Evolutionary conservation across 2,797 vertebrate species (phyloP).

Genomic region (Semaprochilodus insignis): DNA sequence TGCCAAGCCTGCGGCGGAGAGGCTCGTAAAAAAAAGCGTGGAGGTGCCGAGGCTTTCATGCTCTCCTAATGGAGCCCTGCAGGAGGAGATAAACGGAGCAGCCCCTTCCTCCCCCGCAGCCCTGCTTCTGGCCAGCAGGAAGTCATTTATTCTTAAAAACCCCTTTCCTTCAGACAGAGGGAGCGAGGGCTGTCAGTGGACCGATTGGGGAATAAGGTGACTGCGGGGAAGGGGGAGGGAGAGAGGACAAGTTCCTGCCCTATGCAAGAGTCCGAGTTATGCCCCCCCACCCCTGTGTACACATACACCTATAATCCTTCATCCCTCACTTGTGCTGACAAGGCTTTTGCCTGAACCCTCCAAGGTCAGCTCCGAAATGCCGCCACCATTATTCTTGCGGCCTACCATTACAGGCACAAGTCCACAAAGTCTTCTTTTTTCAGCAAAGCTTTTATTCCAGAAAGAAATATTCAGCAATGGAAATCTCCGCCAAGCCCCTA

Average conservation of each 20-base stretch:
- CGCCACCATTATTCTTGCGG: conserved; percentile 25
- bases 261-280: not conserved
- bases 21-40: conserved; percentile 51
- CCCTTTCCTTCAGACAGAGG: conserved; percentile 33
- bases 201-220: conserved; percentile 34
- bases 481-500: not conserved
- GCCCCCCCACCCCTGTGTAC: conserved; percentile 1
- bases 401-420: conserved; percentile 8
- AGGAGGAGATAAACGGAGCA: conserved; percentile 47
- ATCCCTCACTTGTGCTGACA: conserved; percentile 25
- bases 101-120: conserved; percentile 38
- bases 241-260: conserved; percentile 8
- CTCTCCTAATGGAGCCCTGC: conserved; percentile 50
- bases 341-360: conserved; percentile 19
- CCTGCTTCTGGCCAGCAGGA: conserved; percentile 44
- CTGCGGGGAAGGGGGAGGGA: not conserved
- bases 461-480: not conserved
- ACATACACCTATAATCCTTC: conserved; percentile 9
- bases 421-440: conserved; percentile 2
- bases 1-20: conserved; percentile 27
- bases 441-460: conserved; percentile 1
- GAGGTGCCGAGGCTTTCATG: conserved; percentile 57
- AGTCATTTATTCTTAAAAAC: conserved; percentile 54
- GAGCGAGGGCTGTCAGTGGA: conserved; percentile 13
- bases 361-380: conserved; percentile 38